Base-by-base conservation (phyloP, 1,140 invertebrate species). In the Harlomillsia oculata region DNA sequence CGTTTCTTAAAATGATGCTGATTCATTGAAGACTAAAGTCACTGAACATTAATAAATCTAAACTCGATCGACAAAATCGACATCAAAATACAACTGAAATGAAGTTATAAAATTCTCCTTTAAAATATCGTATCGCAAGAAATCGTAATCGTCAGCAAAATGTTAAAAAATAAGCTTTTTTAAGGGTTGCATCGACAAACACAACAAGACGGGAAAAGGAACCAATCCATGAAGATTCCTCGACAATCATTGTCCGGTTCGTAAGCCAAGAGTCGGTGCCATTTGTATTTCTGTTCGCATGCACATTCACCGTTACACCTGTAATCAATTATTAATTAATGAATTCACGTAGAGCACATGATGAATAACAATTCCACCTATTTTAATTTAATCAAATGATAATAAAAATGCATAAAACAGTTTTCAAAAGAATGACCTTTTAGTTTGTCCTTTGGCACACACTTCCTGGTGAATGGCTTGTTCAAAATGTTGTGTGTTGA, bases 221-320 rank as follows among this genome's bases (percentile, higher is more conserved):
- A 94, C 90, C 90, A 94, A 71, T 94, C 90, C 77, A 92, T 91
- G 71, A 94, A 94, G 59, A 94, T 92, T 48, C 89, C 90, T 68
- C 87, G 85, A 71, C 90, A 93, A 69, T 91, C 88, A 69, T 93
- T 90, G 62, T 89, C 85, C 0, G 89, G 89, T 73, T 94, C 90
- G 69, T 92, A 93, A 16, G 89, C 85, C 9, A 94, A 74, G 1
- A 93, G 74, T 26, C 90, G 79, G 72, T 93, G 87, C 76, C 87
- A 85, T 62, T 89, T 87, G 72, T 87, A 89, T 67, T 90, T 89
- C 67, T 91, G 87, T 66, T 90, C 87, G 69, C 90, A 93, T 6
- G 84, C 83, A 67, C 90, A 94, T 61, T 92, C 89, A 0, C 78
- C 78, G 1, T 77, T 76, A 67, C 90, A 94, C 39, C n/a, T n/a